Evolutionary conservation across 2,888 invertebrate species (phyloP).

Genomic region (Lasioglossum villosulum): DNA sequence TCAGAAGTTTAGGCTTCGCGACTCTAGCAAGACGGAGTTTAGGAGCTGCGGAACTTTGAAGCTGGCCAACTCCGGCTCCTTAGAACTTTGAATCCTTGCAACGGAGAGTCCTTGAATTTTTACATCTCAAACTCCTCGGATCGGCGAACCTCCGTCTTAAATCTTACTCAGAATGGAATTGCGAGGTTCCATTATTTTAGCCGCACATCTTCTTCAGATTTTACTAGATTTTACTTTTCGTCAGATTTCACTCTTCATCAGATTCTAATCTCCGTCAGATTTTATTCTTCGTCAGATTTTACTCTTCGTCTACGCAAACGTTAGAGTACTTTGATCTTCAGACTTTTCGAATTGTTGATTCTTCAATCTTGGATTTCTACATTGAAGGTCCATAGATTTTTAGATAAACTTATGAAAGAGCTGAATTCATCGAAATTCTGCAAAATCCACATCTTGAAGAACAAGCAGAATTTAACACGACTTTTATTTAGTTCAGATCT

Average conservation of each 20-base stretch:
- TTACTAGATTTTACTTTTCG: too few species aligned
- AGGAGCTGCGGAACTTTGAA: not conserved
- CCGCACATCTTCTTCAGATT: not conserved
- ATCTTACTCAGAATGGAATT: not conserved
- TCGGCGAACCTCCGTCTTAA: not conserved
- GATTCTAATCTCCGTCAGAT: too few species aligned
- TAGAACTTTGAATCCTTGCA: not conserved
- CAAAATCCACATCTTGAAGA: too few species aligned
- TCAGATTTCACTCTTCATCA: not conserved
- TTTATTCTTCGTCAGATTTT: not conserved
- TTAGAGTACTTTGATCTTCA: not conserved
- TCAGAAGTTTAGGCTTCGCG: constrained; percentile 1
- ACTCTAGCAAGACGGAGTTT: constrained; percentile 3
- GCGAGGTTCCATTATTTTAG: not conserved
- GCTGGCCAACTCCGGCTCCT: not conserved
- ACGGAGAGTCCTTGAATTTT: not conserved
- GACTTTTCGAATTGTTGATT: not conserved
- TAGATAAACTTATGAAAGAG: not conserved
- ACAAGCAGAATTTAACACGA: too few species aligned
- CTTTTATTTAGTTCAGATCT: too few species aligned
- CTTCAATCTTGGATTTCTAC: not conserved
- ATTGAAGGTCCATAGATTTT: not conserved
- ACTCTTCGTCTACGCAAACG: not conserved
- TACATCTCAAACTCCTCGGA: not conserved
- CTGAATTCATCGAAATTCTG: not conserved